Percentiles rank a stretch among this genome's conserved stretches.
phyloP scores from a whole-genome alignment of 2,113 vertebrate species.

The Strigops habroptila region DNA sequence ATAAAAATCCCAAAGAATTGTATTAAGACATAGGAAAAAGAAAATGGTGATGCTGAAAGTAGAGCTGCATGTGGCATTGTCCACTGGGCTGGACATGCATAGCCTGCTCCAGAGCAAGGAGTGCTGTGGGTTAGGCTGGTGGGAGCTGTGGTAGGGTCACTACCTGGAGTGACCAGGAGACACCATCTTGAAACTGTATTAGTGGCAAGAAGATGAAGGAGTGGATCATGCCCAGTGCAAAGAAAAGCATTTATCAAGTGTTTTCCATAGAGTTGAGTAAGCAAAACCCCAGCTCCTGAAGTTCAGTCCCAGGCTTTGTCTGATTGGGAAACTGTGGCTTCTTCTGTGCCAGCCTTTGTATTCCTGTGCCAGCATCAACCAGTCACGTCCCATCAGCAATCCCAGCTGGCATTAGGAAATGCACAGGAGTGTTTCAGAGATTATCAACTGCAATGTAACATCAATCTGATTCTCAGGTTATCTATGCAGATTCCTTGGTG shows the following conservation, averaged over 20 bases:
- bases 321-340: neutral
- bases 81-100: rapidly evolving
- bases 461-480: neutral
- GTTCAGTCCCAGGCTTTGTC: neutral
- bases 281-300: neutral
- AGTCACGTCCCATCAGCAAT: neutral
- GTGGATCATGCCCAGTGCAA: neutral
- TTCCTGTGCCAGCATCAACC: neutral
- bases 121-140: rapidly evolving
- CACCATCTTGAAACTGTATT: neutral
- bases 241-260: neutral
- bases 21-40: neutral
- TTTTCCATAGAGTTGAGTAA: neutral
- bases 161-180: neutral
- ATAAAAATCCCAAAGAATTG: neutral
- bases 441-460: neutral
- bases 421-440: neutral
- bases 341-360: neutral
- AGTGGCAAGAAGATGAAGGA: neutral
- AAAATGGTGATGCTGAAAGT: neutral
- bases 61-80: neutral
- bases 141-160: neutral
- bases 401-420: neutral
- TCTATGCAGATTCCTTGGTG: rapidly evolving
- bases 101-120: rapidly evolving